phyloP scores from a whole-genome alignment of 2,888 invertebrate genomes.

The Entomobrya multifasciata region DNA sequence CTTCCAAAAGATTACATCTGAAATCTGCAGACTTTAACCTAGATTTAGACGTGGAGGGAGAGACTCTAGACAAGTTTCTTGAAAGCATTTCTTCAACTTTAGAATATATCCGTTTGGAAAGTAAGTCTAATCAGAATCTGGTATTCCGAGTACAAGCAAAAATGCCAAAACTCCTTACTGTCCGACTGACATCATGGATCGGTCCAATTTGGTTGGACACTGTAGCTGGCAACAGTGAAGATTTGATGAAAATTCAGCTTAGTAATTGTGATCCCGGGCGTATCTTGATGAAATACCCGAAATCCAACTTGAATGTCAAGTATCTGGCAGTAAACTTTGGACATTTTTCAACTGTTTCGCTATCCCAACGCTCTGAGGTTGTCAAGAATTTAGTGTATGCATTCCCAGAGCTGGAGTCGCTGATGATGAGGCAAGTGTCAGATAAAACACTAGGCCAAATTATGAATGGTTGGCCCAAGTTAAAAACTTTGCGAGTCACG shows the following conservation, averaged over 20 bases:
- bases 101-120: constrained; percentile 64
- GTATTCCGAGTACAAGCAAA: constrained; percentile 52
- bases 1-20: constrained; percentile 45
- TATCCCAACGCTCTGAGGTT: constrained; percentile 53
- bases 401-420: constrained; percentile 65
- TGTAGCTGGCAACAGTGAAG: constrained; percentile 54
- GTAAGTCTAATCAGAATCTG: constrained; percentile 48
- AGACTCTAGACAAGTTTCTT: constrained; percentile 62
- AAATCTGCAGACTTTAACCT: constrained; percentile 64
- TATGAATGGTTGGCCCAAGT: constrained; percentile 67
- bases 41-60: constrained; percentile 52
- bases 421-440: constrained; percentile 73
- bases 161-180: constrained; percentile 59
- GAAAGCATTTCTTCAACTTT: constrained; percentile 59
- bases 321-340: constrained; percentile 74
- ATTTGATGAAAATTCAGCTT: constrained; percentile 70
- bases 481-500: constrained; percentile 69
- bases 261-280: constrained; percentile 60
- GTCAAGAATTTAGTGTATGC: constrained; percentile 58
- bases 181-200: constrained; percentile 70
- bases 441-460: constrained; percentile 72
- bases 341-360: constrained; percentile 56
- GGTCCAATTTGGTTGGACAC: constrained; percentile 69
- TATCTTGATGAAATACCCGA: constrained; percentile 57
- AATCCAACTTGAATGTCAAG: constrained; percentile 52